A percentile compares a stretch with the other conserved stretches of the same genome.
These are phyloP conservation scores for Pelobates fuscus DNA, from an alignment of 2,113 vertebrate species.

Conservation along the genomic window DNA sequence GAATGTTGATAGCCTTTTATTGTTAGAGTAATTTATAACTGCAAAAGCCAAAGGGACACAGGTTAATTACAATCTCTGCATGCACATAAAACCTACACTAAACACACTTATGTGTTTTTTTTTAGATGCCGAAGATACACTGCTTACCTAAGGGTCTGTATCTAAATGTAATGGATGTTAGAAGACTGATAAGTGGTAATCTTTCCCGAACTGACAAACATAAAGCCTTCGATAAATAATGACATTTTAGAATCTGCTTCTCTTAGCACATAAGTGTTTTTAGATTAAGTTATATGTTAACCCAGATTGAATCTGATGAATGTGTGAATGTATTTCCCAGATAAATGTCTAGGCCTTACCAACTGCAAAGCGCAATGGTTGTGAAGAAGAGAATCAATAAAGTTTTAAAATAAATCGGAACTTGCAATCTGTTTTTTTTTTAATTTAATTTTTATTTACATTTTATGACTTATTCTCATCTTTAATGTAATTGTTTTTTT, in stretches of 20 bases:
- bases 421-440: no score
- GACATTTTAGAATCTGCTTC: constrained; percentile 18
- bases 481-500: no score
- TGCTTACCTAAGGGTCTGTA: constrained; percentile 33
- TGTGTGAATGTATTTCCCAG: constrained; percentile 21
- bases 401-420: no score
- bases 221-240: constrained; percentile 39
- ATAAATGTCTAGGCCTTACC: constrained; percentile 3
- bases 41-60: constrained; percentile 34
- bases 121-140: constrained; percentile 4
- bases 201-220: constrained; percentile 19
- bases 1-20: constrained; percentile 16
- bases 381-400: no score
- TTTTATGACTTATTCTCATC: no score
- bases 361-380: neutral
- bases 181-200: constrained; percentile 35
- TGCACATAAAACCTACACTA: constrained; percentile 27
- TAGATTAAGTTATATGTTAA: constrained; percentile 45
- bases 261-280: constrained; percentile 38
- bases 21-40: constrained; percentile 31
- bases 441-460: no score
- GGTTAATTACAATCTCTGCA: constrained; percentile 41
- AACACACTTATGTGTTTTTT: constrained; percentile 35
- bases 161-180: constrained; percentile 42
- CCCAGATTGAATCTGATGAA: constrained; percentile 15